Evolutionary conservation across 2,113 vertebrate species (phyloP).

Genomic region (Takifugu bimaculatus): DNA sequence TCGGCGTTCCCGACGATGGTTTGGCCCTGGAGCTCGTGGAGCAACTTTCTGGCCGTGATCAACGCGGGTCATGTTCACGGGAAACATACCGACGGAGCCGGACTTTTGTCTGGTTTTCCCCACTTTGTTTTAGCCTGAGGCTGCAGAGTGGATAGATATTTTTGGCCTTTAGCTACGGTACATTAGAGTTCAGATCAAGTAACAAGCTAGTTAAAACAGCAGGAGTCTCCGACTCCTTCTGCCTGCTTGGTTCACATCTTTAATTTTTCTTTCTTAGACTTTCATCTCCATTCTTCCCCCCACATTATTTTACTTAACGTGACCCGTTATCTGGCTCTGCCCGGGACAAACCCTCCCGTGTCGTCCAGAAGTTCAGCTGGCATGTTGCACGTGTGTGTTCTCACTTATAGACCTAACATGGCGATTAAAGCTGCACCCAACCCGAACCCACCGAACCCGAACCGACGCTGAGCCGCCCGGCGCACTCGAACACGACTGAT

Average conservation of each 20-base stretch:
- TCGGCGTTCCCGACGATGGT: constrained; percentile 18
- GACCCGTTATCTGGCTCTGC: too few relatives aligned
- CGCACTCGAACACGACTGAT: constrained; percentile 26
- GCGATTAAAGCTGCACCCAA: too few relatives aligned
- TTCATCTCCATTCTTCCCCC: background rate
- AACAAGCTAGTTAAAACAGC: constrained; percentile 8
- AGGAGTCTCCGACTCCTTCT: background rate
- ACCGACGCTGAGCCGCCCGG: background rate
- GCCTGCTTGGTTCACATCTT: background rate
- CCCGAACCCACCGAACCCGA: too few relatives aligned
- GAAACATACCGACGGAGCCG: constrained; percentile 12
- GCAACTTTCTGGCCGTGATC: constrained; percentile 6
- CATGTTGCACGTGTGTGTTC: constrained; percentile 51
- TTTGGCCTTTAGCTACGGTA: constrained; percentile 5
- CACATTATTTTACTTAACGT: constrained; percentile 1
- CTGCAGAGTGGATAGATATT: constrained; percentile 2
- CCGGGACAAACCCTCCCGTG: background rate
- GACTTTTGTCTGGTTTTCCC: constrained; percentile 12
- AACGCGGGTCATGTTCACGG: constrained; percentile 24
- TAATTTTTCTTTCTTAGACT: constrained; percentile 1
- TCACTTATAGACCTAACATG: constrained; percentile 11
- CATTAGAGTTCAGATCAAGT: background rate
- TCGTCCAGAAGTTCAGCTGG: constrained; percentile 26
- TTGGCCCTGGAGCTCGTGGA: constrained; percentile 20
- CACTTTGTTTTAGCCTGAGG: constrained; percentile 1